A percentile compares a stretch with the other conserved stretches of the same genome.
phyloP scores from a whole-genome alignment of 2,113 vertebrate species.

The Eretmodus cyanostictus region DNA sequence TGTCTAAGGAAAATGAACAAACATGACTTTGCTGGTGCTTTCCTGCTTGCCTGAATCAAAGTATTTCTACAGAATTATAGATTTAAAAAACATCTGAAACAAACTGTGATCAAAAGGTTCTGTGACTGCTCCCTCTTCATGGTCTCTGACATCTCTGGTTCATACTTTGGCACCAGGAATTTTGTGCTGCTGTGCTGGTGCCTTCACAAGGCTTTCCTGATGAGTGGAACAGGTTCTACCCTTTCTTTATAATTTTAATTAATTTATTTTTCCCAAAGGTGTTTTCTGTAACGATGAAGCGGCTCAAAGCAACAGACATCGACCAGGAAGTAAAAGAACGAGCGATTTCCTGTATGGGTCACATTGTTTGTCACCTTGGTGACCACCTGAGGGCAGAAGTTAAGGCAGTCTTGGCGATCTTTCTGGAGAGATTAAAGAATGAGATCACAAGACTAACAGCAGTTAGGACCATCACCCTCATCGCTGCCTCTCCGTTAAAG shows the following conservation, averaged over 20 bases:
- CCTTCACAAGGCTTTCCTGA: neutral
- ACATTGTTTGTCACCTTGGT: conserved; percentile 81
- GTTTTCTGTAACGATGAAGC: conserved; percentile 75
- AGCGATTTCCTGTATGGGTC: conserved; percentile 89
- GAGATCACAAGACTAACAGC: conserved; percentile 89
- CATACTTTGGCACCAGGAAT: too few species aligned
- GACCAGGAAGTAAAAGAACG: conserved; percentile 95
- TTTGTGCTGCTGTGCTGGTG: neutral
- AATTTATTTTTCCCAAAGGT: conserved; percentile 7
- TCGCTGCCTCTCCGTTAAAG: conserved; percentile 77
- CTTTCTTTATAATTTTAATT: neutral
- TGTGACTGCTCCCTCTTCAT: neutral
- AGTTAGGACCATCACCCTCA: conserved; percentile 79
- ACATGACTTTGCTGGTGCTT: fast-evolving
- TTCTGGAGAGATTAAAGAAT: conserved; percentile 86
- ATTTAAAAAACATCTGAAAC: neutral
- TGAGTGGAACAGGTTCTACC: fast-evolving
- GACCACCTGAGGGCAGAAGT: conserved; percentile 80
- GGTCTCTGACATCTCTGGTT: neutral
- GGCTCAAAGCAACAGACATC: conserved; percentile 86
- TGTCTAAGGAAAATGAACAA: neutral
- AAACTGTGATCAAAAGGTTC: neutral
- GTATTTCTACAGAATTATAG: neutral
- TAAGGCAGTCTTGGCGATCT: conserved; percentile 78
- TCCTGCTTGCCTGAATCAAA: neutral